phyloP scores from a whole-genome alignment of 2,797 vertebrate genomes.

The Premnoplex brunnescens region DNA sequence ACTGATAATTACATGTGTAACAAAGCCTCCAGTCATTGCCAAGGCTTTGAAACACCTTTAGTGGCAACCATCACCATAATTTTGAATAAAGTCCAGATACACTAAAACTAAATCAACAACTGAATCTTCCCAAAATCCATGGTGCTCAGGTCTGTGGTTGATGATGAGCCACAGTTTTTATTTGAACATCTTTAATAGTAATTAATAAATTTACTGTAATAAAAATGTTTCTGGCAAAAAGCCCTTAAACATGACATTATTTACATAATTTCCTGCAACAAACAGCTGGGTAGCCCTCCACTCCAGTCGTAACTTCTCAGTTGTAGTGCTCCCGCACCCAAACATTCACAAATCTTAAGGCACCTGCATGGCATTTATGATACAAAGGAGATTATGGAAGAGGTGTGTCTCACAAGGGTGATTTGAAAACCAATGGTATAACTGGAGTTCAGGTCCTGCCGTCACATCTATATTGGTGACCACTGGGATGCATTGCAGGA shows the following conservation, averaged over 20 bases:
- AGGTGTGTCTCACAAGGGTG: slow-evolving; percentile 8
- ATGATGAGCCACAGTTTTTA: background rate
- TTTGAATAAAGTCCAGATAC: background rate
- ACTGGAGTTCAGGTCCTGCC: background rate
- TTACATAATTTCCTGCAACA: slow-evolving; percentile 56
- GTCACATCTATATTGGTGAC: background rate
- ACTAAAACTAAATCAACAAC: background rate
- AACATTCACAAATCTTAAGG: slow-evolving; percentile 64
- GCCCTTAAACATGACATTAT: slow-evolving; percentile 68
- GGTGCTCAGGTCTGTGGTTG: background rate
- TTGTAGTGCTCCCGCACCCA: slow-evolving; percentile 26
- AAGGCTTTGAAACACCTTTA: background rate
- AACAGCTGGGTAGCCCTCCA: slow-evolving; percentile 66
- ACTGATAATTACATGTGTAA: background rate
- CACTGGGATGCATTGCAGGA: background rate
- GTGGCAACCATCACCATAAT: background rate
- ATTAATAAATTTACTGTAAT: slow-evolving; percentile 70
- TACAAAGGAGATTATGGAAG: slow-evolving; percentile 31
- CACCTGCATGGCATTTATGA: slow-evolving; percentile 34
- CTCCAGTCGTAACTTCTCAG: slow-evolving; percentile 28
- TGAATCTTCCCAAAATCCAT: background rate
- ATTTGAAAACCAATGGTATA: background rate
- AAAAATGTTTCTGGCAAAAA: slow-evolving; percentile 65
- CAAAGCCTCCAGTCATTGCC: background rate
- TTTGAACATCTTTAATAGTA: slow-evolving; percentile 45